Evolutionary conservation across 1,140 invertebrate species (phyloP).

Genomic region (Brachionus paranguensis): DNA sequence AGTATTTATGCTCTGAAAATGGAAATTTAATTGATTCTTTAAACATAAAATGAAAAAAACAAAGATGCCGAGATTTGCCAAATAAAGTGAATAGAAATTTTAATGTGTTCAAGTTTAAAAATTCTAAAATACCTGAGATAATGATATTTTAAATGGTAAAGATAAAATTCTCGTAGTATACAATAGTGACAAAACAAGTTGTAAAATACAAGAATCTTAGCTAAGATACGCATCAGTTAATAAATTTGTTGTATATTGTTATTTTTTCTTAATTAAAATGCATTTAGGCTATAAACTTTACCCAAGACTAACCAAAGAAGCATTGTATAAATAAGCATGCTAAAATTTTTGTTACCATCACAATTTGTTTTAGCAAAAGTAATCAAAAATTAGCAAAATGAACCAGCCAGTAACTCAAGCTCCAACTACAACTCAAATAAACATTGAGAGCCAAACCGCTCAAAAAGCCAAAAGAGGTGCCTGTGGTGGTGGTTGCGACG

Average conservation of each 20-base stretch:
- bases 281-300: background rate
- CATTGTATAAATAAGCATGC: background rate
- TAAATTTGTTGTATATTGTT: background rate
- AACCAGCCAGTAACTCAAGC: constrained; percentile 4
- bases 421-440: constrained; percentile 10
- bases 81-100: background rate
- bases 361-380: background rate
- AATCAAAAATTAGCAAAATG: constrained; percentile 16
- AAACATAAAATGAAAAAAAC: background rate
- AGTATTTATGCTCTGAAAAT: too few species aligned
- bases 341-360: background rate
- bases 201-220: background rate
- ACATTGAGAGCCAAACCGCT: background rate
- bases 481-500: background rate
- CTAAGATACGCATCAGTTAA: background rate
- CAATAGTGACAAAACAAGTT: background rate
- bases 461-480: constrained; percentile 13
- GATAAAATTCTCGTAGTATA: background rate
- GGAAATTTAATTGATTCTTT: too few species aligned
- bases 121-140: background rate
- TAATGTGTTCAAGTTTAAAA: background rate
- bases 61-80: too few species aligned
- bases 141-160: background rate
- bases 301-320: background rate
- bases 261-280: background rate